Evolutionary conservation across 2,113 vertebrate genomes (phyloP), one percentile per base, ranked within the genome.

Genomic region (Neolamprologus cancellatus): DNA sequence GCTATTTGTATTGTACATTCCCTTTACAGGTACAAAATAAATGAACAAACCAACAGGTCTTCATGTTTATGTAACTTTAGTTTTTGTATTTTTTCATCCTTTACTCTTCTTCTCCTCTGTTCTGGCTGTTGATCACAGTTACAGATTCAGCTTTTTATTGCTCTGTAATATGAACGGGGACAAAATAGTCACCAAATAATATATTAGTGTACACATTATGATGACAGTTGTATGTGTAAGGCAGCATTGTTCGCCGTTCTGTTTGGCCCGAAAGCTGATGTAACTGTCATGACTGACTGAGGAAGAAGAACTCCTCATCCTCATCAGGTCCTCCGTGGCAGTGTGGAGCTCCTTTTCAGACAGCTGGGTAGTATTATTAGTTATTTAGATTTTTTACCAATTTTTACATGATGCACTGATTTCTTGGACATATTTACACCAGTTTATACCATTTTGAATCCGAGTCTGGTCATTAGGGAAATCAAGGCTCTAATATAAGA

Each of bases 281-380:
- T 2, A 6, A 41, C 30, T 34, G 59, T 64, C 59, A 64, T n/a
- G 54, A 15, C 0, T n/a, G 64, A 25, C 0, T 12, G 59, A 64
- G 17, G 59, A 64, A n/a, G 28, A 61, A 61, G 32, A 64, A 13
- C 32, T 69, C n/a, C 36, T 41, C 64, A 15, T 69, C 36, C 36
- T 41, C 64, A 4, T 41, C 20, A 0, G 36, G 20, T 44, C n/a
- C n/a, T 23, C 41, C 7, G 0, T 23, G 64, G 3, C 36, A 25
- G 12, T 0, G 20, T 69, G 64, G 64, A 41, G 36, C 12, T 41
- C 64, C 0, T 69, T 23, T 8, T 69, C 64, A 69, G n/a, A 34
- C 34, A 66, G 34, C 32, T 66, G 32, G 34, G 11, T 1, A 39
- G 12, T 69, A 0, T 41, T 69, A 69, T 2, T 61, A 61, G 57